Conservation (phyloP, 2,888 invertebrate genomes). For the Bhutanitis thaidina region DNA sequence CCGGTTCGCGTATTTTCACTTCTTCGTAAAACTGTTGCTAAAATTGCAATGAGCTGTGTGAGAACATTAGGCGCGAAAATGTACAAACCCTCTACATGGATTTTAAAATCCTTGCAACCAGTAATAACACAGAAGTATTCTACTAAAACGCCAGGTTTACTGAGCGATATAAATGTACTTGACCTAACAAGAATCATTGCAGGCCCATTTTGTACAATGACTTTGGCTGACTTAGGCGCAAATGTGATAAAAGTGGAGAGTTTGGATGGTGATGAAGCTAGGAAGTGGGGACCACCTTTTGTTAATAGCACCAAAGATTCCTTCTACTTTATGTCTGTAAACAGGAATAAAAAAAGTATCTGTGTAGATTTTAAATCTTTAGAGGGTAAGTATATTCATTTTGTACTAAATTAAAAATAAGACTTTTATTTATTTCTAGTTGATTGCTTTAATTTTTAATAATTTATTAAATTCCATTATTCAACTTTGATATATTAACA, state of each 20-base stretch:
- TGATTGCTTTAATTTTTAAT: too few species aligned
- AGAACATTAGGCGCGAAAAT: constrained; percentile 30
- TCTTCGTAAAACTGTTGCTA: background rate
- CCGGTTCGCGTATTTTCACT: constrained; percentile 1
- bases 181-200: constrained; percentile 94
- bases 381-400: constrained; percentile 68
- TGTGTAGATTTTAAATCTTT: constrained; percentile 89
- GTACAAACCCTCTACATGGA: constrained; percentile 29
- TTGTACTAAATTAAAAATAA: too few species aligned
- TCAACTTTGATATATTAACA: too few species aligned
- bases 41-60: constrained; percentile 33
- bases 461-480: too few species aligned
- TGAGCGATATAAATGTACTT: constrained; percentile 85
- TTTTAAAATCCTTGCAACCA: constrained; percentile 2
- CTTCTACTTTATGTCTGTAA: constrained; percentile 92
- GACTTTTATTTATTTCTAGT: too few species aligned
- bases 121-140: constrained; percentile 36
- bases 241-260: constrained; percentile 95
- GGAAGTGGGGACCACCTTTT: constrained; percentile 97
- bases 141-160: constrained; percentile 70
- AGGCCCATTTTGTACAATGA: constrained; percentile 97
- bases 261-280: constrained; percentile 90
- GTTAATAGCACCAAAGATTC: constrained; percentile 82
- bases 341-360: constrained; percentile 96
- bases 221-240: constrained; percentile 94